Percentiles rank a stretch among this genome's conserved stretches.
Evolutionary conservation across 2,888 invertebrate genomes (phyloP).

Genomic region (Apodemia hepburni): DNA sequence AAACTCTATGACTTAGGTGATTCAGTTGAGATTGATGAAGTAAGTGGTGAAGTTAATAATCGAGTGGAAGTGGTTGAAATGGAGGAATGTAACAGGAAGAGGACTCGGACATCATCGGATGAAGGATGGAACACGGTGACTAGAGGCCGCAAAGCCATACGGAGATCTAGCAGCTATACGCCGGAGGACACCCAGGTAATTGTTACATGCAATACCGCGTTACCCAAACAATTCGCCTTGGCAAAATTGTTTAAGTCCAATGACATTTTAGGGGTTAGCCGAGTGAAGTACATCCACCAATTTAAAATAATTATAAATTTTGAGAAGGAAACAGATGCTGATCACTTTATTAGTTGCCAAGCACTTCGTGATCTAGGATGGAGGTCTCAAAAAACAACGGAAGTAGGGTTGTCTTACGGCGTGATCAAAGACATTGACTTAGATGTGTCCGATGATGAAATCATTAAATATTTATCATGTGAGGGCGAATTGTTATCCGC

Average conservation of each 20-base stretch:
- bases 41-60: neutral
- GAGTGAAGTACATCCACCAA: slow-evolving; percentile 25
- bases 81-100: neutral
- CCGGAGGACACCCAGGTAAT: neutral
- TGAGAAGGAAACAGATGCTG: slow-evolving; percentile 17
- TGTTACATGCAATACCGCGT: neutral
- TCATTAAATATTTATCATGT: slow-evolving; percentile 21
- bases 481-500: slow-evolving; percentile 18
- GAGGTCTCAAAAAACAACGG: slow-evolving; percentile 25
- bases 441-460: slow-evolving; percentile 24
- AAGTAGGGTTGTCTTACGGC: slow-evolving; percentile 28
- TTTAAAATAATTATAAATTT: slow-evolving; percentile 27
- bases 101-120: neutral
- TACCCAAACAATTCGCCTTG: slow-evolving; percentile 15
- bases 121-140: neutral
- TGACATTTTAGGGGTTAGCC: slow-evolving; percentile 21
- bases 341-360: slow-evolving; percentile 19
- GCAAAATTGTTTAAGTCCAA: slow-evolving; percentile 20
- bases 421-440: slow-evolving; percentile 27
- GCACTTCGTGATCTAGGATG: slow-evolving; percentile 21
- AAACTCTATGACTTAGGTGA: neutral
- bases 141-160: neutral
- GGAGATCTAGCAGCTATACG: neutral
- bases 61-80: neutral
- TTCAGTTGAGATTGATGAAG: neutral